Evolutionary conservation across 2,888 invertebrate species (phyloP), one percentile per base, ranked within the genome.

Genomic region (Tanytarsus gracilentus): DNA sequence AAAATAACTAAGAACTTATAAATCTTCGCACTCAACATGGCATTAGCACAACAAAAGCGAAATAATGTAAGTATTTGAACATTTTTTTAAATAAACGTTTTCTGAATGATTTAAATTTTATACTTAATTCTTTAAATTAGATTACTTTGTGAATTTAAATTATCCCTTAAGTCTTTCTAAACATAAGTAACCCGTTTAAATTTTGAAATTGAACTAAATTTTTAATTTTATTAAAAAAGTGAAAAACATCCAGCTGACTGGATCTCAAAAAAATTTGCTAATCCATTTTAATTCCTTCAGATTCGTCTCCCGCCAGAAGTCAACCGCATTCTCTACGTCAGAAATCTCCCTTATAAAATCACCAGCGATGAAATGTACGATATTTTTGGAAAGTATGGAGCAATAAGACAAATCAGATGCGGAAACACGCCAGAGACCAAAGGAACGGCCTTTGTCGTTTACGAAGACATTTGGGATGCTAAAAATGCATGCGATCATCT

Each of bases 311-410:
- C 99, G 26, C 99, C 99, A 63, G 99, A 98, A 79, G 99, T 99
- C 2, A 99, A 99, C 71, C 80, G 98, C 70, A 91, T 99, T 62
- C 76, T 99, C 3, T 99, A 97, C 71, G 87, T 99, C 8, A 80
- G 98, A 69, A 99, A 99, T 76, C 78, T 99, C 63, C 99, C 99
- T 0, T 99, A 98, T 70, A 99, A 99, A 79, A 99, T 99, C 66
- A 97, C 97, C 53, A 94, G 92, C 5, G 99, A 99, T 75, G 99
- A 99, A 82, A 99, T 99, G 98, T 99, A 99, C 71, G 99, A 99
- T 76, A 99, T 99, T 64, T 99, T 99, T 79, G 99, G 99, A 16
- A 99, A 99, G 78, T 99, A 98, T 76, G 99, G 99, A 67, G 98
- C 99, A 3, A 98, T 99, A 65, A 77, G 99, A 67, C 99, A 99